Percentiles rank a stretch among this genome's conserved stretches.
Conservation (phyloP, 2,113 vertebrate genomes). For the Montifringilla adamsi region DNA sequence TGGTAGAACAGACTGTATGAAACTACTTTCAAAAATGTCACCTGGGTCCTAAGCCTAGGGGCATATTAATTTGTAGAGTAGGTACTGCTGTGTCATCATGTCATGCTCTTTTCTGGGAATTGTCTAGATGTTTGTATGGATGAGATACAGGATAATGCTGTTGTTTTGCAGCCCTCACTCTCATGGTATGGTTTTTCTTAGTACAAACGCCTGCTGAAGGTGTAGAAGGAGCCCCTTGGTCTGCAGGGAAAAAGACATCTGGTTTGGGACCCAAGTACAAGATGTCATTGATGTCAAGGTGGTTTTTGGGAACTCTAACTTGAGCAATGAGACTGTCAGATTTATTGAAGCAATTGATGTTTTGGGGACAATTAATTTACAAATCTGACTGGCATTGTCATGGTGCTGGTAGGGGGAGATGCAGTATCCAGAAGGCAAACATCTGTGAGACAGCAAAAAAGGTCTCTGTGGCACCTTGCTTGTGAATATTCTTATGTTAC, state of each 20-base stretch:
- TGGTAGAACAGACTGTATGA: neutral
- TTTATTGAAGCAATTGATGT: neutral
- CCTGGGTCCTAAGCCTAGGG: neutral
- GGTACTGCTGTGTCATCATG: neutral
- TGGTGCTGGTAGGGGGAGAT: neutral
- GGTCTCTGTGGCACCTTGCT: neutral
- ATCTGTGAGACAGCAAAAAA: neutral
- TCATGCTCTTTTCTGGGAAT: neutral
- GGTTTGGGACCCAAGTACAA: neutral
- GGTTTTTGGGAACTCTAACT: neutral
- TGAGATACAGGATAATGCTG: neutral
- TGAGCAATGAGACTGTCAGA: neutral
- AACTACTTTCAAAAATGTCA: neutral
- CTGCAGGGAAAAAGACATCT: neutral
- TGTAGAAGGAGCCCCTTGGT: neutral
- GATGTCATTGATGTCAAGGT: neutral
- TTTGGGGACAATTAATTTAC: neutral
- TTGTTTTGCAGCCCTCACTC: neutral
- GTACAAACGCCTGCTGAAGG: neutral
- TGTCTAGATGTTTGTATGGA: neutral
- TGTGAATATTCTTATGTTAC: neutral
- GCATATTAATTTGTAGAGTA: neutral
- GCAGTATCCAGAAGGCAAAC: neutral
- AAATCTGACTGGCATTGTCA: neutral
- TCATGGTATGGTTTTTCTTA: accelerated